phyloP scores from a whole-genome alignment of 2,113 vertebrate genomes.

The Spea multiplicata region DNA sequence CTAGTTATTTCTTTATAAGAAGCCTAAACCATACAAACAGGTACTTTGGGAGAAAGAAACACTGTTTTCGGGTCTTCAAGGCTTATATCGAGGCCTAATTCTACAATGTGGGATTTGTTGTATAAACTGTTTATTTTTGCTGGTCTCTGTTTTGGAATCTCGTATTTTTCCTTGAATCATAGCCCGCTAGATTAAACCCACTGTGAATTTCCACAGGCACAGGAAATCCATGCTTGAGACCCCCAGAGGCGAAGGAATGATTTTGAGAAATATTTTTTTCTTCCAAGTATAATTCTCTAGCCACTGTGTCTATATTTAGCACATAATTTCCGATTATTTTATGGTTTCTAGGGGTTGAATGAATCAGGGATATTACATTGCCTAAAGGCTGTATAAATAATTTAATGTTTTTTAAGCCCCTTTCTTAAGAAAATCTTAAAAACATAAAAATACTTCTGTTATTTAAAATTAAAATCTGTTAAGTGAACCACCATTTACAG shows the following conservation, averaged over 20 bases:
- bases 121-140: neutral
- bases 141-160: neutral
- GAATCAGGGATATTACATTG: neutral
- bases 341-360: neutral
- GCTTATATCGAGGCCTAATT: neutral
- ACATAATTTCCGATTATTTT: neutral
- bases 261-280: neutral
- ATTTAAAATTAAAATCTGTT: too few relatives aligned
- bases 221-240: conserved; percentile 10
- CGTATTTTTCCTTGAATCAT: conserved; percentile 11
- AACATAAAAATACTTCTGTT: too few relatives aligned
- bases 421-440: too few relatives aligned
- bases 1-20: too few relatives aligned
- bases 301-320: neutral
- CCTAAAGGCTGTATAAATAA: too few relatives aligned
- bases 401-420: too few relatives aligned
- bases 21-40: too few relatives aligned
- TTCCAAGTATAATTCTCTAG: conserved; percentile 18
- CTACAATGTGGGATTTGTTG: neutral
- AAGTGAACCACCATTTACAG: too few relatives aligned
- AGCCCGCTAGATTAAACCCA: conserved; percentile 15
- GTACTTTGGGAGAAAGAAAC: too few relatives aligned
- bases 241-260: neutral
- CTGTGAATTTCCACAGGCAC: conserved; percentile 5
- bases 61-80: too few relatives aligned